Conservation (phyloP, 1,140 invertebrate species). For the Micrasema minimum region DNA sequence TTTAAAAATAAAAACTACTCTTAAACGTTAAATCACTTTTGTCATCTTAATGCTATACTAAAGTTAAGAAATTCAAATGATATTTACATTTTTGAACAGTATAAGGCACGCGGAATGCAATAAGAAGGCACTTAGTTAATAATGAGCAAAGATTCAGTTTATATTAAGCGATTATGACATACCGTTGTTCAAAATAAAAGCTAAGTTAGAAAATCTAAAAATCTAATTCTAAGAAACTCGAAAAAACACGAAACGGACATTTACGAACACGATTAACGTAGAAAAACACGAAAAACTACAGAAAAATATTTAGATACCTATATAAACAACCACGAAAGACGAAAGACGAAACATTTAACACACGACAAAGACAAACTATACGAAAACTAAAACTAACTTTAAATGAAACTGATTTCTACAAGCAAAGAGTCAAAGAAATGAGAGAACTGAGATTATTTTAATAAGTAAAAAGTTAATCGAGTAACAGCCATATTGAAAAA, state of each 20-base stretch:
- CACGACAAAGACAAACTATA: neutral
- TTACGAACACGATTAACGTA: neutral
- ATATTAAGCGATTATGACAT: neutral
- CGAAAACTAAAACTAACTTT: neutral
- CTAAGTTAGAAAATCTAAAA: neutral
- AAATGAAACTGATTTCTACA: neutral
- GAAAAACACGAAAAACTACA: neutral
- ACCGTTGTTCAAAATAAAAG: neutral
- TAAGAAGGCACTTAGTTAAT: neutral
- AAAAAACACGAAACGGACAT: slow-evolving; percentile 7
- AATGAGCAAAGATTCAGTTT: neutral
- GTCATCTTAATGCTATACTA: too few relatives aligned
- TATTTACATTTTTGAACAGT: neutral
- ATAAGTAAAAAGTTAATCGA: too few relatives aligned
- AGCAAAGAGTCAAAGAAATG: too few relatives aligned
- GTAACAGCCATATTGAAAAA: slow-evolving; percentile 34
- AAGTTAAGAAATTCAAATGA: too few relatives aligned
- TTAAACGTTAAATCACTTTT: too few relatives aligned
- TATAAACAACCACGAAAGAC: neutral
- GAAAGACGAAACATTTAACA: neutral
- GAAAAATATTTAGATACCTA: neutral
- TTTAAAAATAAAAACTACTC: too few relatives aligned
- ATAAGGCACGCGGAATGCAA: slow-evolving; percentile 22
- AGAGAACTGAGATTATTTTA: too few relatives aligned
- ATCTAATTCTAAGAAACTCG: neutral